phyloP scores from a whole-genome alignment of 1,140 invertebrate species.

The Bradynema listronoti region DNA sequence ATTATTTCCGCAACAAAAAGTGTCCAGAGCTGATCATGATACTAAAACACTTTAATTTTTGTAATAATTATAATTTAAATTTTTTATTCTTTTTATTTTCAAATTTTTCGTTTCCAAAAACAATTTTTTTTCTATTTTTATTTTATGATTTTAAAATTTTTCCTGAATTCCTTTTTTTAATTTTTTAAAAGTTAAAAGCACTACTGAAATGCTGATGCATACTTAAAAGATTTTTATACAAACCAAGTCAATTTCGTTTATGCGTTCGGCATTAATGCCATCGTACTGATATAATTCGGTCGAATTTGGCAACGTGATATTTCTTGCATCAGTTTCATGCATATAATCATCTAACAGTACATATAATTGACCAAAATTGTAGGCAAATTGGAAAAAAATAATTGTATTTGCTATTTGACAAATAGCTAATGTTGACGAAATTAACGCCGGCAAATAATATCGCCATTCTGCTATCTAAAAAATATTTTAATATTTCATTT shows the following conservation, averaged over 20 bases:
- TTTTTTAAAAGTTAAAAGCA: slow-evolving; percentile 6
- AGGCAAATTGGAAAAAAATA: slow-evolving; percentile 43
- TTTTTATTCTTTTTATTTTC: not conserved
- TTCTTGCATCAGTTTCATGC: slow-evolving; percentile 40
- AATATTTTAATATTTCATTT: not conserved
- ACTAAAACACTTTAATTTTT: slow-evolving; percentile 29
- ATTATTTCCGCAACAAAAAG: slow-evolving; percentile 47
- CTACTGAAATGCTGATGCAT: not conserved
- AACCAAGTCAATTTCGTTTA: slow-evolving; percentile 46
- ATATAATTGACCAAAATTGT: slow-evolving; percentile 49
- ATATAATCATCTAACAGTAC: slow-evolving; percentile 44
- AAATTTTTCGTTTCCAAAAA: not conserved
- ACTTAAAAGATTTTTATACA: not conserved
- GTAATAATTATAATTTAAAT: slow-evolving; percentile 3
- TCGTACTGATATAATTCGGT: slow-evolving; percentile 36
- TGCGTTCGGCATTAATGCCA: slow-evolving; percentile 39
- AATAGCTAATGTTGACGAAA: slow-evolving; percentile 44
- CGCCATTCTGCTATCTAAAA: slow-evolving; percentile 43
- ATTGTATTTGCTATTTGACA: slow-evolving; percentile 49
- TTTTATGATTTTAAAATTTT: not conserved
- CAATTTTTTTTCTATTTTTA: not conserved
- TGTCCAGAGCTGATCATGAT: slow-evolving; percentile 50
- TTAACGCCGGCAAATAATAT: slow-evolving; percentile 40
- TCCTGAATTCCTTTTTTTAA: not conserved
- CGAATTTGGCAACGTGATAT: slow-evolving; percentile 37